Conservation (phyloP, 2,113 vertebrate species). For the Crypturellus undulatus region DNA sequence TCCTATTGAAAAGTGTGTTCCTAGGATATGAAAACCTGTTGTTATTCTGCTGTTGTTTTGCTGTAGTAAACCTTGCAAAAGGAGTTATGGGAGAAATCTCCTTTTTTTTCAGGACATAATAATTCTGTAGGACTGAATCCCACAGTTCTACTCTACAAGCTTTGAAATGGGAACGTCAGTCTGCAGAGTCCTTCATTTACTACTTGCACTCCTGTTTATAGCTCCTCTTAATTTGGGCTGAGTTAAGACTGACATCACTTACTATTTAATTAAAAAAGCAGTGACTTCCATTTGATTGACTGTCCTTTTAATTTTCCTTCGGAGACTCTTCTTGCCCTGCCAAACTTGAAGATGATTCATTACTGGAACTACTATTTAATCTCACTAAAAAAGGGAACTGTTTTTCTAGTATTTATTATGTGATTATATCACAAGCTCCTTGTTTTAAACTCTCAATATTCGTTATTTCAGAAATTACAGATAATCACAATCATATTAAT, state of each 20-base stretch:
- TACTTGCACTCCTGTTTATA: not conserved
- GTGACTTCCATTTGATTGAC: not conserved
- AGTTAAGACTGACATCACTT: not conserved
- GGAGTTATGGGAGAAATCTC: not conserved
- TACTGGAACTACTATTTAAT: not conserved
- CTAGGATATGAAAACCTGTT: not conserved
- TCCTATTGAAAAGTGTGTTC: not conserved
- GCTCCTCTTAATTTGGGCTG: not conserved
- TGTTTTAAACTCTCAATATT: not conserved
- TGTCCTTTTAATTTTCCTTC: slow-evolving; percentile 6
- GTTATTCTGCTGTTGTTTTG: not conserved
- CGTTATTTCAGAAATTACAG: not conserved
- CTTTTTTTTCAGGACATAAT: not conserved
- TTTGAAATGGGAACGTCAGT: not conserved
- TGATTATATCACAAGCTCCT: not conserved
- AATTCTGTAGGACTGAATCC: not conserved
- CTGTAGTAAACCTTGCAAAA: not conserved
- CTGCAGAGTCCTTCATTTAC: not conserved
- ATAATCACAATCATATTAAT: not conserved
- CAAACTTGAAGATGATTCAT: not conserved
- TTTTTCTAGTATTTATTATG: not conserved
- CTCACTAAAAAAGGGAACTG: not conserved
- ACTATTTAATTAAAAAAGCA: not conserved
- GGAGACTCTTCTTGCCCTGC: not conserved
- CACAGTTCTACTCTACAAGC: not conserved